These are phyloP conservation scores for Ennomos fuscantarius DNA, from an alignment of 2,888 invertebrate genomes.

Conservation along the genomic window DNA sequence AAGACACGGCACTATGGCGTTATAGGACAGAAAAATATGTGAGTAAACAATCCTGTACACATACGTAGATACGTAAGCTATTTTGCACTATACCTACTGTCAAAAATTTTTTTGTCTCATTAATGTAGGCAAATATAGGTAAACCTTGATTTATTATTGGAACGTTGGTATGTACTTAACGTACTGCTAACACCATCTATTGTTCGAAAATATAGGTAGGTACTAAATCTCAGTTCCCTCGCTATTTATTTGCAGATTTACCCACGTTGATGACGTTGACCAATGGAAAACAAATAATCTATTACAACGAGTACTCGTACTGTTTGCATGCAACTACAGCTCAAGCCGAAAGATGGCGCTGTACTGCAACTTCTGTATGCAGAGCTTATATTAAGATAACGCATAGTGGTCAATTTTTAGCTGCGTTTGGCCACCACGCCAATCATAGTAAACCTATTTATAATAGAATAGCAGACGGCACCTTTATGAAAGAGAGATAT, in stretches of 20 bases:
- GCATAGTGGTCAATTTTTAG: constrained; percentile 20
- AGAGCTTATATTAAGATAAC: constrained; percentile 38
- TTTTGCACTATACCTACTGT: too few species aligned
- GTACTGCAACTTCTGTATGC: constrained; percentile 38
- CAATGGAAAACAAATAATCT: constrained; percentile 29
- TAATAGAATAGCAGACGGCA: constrained; percentile 16
- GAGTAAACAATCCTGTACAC: too few species aligned
- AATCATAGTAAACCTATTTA: constrained; percentile 26
- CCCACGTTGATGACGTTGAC: constrained; percentile 9
- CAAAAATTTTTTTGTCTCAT: too few species aligned
- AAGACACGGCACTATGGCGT: too few species aligned
- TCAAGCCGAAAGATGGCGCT: constrained; percentile 36
- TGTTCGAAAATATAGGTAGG: too few species aligned
- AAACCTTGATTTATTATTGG: too few species aligned
- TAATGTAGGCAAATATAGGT: too few species aligned
- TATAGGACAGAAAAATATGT: too few species aligned
- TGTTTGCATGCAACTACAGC: constrained; percentile 18
- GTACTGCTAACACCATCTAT: too few species aligned
- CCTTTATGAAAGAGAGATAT: constrained; percentile 23
- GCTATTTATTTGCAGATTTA: not conserved
- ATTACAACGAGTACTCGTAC: constrained; percentile 31
- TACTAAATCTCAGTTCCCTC: not conserved
- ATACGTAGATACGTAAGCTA: too few species aligned
- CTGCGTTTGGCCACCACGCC: constrained; percentile 19
- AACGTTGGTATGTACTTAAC: too few species aligned